Evolutionary conservation across 37 sponge, comb jelly and placozoan genomes (phyloP).

Genomic region (Hormiphora californensis): DNA sequence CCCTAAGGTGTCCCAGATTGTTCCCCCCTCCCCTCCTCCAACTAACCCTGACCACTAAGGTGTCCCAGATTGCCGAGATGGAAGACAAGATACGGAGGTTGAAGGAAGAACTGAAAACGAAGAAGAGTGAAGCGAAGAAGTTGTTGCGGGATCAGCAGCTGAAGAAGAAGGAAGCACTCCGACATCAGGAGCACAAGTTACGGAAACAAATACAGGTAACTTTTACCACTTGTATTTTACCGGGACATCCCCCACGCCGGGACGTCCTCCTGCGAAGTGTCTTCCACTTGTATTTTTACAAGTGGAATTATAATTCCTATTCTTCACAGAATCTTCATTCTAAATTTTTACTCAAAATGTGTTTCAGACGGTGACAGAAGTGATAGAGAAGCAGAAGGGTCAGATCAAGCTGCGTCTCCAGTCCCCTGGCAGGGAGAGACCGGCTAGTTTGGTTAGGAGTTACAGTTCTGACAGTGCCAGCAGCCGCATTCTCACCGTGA

Average conservation of each 20-base stretch:
- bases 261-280: background rate
- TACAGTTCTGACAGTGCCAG: slow-evolving; percentile 15
- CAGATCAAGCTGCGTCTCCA: slow-evolving; percentile 45
- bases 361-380: slow-evolving; percentile 43
- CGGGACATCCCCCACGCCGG: background rate
- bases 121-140: slow-evolving; percentile 35
- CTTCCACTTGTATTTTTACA: background rate
- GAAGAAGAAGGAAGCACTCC: slow-evolving; percentile 36
- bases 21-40: too few species aligned
- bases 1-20: too few species aligned
- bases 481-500: background rate
- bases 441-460: background rate
- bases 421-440: background rate
- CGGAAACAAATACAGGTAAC: slow-evolving; percentile 51
- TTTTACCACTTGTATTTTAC: too few species aligned
- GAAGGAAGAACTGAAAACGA: slow-evolving; percentile 9
- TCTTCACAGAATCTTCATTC: background rate
- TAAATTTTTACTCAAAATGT: background rate
- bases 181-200: slow-evolving; percentile 8
- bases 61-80: slow-evolving; percentile 12
- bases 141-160: background rate
- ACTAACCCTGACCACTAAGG: too few species aligned
- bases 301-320: background rate
- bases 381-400: slow-evolving; percentile 20
- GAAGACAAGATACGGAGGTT: slow-evolving; percentile 14